phyloP scores from a whole-genome alignment of 1,140 invertebrate species.

The Callitettix versicolor region DNA sequence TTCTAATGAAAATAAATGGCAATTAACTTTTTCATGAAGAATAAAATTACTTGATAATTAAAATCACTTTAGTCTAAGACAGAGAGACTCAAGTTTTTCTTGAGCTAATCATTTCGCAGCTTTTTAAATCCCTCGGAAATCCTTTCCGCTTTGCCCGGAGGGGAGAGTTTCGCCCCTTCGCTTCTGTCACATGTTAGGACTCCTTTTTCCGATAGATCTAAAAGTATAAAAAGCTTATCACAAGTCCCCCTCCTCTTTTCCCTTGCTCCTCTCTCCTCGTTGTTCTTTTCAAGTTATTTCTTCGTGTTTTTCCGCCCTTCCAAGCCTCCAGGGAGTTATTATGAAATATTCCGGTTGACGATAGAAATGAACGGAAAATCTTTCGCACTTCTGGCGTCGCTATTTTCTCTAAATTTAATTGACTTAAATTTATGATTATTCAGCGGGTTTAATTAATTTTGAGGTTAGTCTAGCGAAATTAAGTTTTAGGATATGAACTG shows the following conservation, averaged over 20 bases:
- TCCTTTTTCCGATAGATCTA: constrained; percentile 18
- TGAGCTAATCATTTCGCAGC: constrained; percentile 6
- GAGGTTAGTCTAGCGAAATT: no score
- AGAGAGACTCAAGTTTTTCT: background rate
- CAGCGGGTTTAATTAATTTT: no score
- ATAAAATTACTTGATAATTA: constrained; percentile 9
- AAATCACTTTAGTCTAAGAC: background rate
- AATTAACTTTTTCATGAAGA: constrained; percentile 9
- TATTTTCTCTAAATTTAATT: no score
- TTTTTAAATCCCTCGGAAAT: constrained; percentile 5
- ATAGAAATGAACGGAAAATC: no score
- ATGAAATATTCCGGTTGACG: no score
- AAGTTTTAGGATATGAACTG: no score
- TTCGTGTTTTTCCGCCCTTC: constrained; percentile 1
- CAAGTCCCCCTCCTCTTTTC: constrained; percentile 8
- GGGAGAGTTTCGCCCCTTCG: background rate
- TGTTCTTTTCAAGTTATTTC: constrained; percentile 12
- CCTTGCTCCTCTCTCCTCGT: background rate
- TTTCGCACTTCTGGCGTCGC: no score
- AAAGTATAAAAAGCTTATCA: constrained; percentile 20
- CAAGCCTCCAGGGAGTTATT: background rate
- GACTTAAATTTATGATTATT: no score
- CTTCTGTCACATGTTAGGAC: constrained; percentile 11
- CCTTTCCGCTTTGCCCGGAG: constrained; percentile 2
- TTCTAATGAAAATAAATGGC: constrained; percentile 6